Conservation (phyloP, 2,888 invertebrate species). For the Eudasyphora cyanicolor region DNA sequence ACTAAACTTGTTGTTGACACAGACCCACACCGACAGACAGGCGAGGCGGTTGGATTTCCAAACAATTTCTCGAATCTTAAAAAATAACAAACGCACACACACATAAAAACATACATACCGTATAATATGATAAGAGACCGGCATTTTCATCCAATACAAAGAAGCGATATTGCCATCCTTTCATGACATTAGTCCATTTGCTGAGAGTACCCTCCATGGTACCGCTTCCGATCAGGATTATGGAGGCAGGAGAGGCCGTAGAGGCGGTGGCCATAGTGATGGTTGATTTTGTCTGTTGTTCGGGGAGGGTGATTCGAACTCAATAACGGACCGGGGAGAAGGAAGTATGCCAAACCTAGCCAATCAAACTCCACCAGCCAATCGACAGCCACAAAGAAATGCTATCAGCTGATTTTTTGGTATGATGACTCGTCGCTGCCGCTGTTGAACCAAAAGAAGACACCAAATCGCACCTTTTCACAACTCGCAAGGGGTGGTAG, state of each 20-base stretch:
- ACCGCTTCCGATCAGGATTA: conserved; percentile 61
- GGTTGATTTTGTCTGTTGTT: neutral
- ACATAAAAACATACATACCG: conserved; percentile 90
- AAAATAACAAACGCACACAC: neutral
- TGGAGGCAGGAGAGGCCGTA: neutral
- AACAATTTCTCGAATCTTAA: neutral
- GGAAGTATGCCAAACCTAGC: neutral
- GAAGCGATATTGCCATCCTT: conserved; percentile 99
- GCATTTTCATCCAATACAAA: conserved; percentile 98
- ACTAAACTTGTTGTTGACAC: conserved; percentile 1
- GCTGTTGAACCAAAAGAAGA: neutral
- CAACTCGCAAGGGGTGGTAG: too few species aligned
- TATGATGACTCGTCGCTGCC: neutral
- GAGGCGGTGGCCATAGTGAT: conserved; percentile 49
- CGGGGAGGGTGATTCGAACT: neutral
- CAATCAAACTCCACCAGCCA: neutral
- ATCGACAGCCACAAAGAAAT: neutral
- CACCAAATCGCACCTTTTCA: too few species aligned
- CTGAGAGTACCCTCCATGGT: conserved; percentile 79
- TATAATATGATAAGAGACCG: conserved; percentile 97
- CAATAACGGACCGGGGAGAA: too few species aligned
- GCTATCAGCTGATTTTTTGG: neutral
- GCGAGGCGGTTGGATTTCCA: neutral
- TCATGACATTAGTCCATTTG: conserved; percentile 81
- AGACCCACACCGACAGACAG: neutral